Evolutionary conservation across 2,888 invertebrate species (phyloP).

Genomic region (Xestia sexstrigata): DNA sequence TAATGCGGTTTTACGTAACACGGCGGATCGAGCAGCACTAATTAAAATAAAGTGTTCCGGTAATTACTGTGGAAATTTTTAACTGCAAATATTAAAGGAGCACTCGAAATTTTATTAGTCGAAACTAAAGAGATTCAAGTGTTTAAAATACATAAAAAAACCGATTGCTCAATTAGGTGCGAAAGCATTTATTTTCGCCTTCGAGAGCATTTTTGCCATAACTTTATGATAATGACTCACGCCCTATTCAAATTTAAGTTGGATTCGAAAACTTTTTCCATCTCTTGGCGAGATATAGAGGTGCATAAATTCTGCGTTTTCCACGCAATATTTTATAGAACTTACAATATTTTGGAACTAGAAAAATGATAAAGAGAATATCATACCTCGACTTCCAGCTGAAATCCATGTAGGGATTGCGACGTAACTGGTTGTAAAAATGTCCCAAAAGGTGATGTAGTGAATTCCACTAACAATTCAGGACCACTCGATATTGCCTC

Average conservation of each 20-base stretch:
- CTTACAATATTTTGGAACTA: slow-evolving; percentile 42
- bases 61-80: slow-evolving; percentile 40
- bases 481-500: slow-evolving; percentile 96
- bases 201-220: slow-evolving; percentile 35
- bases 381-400: slow-evolving; percentile 94
- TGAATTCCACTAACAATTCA: slow-evolving; percentile 96
- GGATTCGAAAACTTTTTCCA: slow-evolving; percentile 66
- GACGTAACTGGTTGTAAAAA: slow-evolving; percentile 95
- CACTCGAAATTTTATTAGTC: not conserved
- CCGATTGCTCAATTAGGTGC: not conserved
- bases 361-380: slow-evolving; percentile 8
- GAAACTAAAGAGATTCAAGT: not conserved
- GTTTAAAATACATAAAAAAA: slow-evolving; percentile 1
- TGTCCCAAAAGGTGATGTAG: slow-evolving; percentile 97
- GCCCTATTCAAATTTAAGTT: slow-evolving; percentile 61
- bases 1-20: slow-evolving; percentile 31
- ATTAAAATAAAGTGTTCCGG: slow-evolving; percentile 65
- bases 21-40: slow-evolving; percentile 61
- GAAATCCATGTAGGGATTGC: slow-evolving; percentile 96
- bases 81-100: not conserved
- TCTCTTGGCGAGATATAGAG: slow-evolving; percentile 68
- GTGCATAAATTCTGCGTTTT: slow-evolving; percentile 69
- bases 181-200: slow-evolving; percentile 36
- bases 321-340: slow-evolving; percentile 58
- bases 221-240: slow-evolving; percentile 69